These are phyloP conservation scores for Synergus laeviventris DNA, from an alignment of 2,888 invertebrate genomes.

Conservation along the genomic window DNA sequence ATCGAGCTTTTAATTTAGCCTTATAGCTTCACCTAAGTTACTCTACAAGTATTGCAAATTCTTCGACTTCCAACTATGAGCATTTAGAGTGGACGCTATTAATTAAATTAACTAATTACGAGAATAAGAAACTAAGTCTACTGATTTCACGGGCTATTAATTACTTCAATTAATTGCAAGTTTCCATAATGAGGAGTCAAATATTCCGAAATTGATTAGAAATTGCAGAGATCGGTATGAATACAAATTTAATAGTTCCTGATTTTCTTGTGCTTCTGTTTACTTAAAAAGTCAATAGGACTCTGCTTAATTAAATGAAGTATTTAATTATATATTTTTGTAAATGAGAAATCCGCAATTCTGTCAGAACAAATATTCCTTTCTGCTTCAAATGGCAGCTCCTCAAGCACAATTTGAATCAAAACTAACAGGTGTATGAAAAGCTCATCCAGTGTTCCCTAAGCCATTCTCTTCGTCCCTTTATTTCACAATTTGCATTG, in stretches of 20 bases:
- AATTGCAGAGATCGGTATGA: background rate
- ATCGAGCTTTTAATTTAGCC: background rate
- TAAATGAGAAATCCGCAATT: no score
- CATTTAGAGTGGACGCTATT: constrained; percentile 21
- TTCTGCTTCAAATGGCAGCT: background rate
- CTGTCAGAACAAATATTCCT: background rate
- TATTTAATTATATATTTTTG: background rate
- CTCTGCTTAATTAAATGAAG: background rate
- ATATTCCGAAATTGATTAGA: constrained; percentile 28
- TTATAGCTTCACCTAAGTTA: background rate
- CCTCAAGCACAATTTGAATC: background rate
- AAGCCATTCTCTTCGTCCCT: background rate
- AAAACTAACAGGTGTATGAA: background rate
- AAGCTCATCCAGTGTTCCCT: background rate
- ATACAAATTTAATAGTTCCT: background rate
- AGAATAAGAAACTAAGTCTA: constrained; percentile 13
- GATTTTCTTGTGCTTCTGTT: background rate
- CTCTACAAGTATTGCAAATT: constrained; percentile 11
- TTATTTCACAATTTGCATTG: background rate
- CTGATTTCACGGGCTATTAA: background rate
- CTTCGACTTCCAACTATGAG: constrained; percentile 12
- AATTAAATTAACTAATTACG: constrained; percentile 31
- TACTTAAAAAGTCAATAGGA: background rate
- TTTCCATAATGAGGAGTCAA: constrained; percentile 35
- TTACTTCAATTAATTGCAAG: constrained; percentile 31